Base-by-base conservation (phyloP, 37 sponge, comb jelly and placozoan species). In the Diacarnus erythraeanus region DNA sequence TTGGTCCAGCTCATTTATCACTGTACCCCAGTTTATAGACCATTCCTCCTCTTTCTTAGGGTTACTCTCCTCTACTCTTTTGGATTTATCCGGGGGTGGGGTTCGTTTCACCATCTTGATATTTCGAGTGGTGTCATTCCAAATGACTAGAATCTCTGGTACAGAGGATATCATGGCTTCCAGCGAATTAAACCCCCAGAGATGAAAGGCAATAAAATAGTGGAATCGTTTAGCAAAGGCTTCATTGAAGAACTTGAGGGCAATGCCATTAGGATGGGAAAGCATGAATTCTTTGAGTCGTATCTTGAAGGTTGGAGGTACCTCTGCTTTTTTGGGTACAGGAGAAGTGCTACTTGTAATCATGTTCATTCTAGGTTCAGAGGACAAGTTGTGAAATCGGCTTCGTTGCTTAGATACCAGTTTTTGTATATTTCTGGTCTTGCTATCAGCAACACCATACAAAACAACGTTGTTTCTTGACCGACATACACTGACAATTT, bases 141-240 rank as follows among this genome's bases (percentile, higher is more conserved):
- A 23, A 12, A 63, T 35, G 2, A 17, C 34, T 33, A 85, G 72
- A 0, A 85, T 42, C 12, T 78, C 74, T 23, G 72, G 64, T 2
- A 85, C 42, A 6, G 79, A 27, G 22, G 22, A 21, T 0, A 87
- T 37, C 75, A 80, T 38, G 23, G 54, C 38, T 23, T 69, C 76
- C 18, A 87, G 35, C 6, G 69, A 27, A 2, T 20, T 0, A 39
- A 74, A 87, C 8, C 87, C 87, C 76, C 76, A 87, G 36, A 20
- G 10, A 0, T 21, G 25, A 27, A 40, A 76, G 42, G 51, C 47
- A 20, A 77, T 21, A 38, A 77, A 77, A 78, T 72, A 77, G 4
- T 72, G 78, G 63, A 88, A 88, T 25, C 83, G 64, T 6, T 72
- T 63, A 0, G 83, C 88, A 70, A 68, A 88, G 3, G 88, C 88